Percentiles rank a stretch among this genome's conserved stretches.
Evolutionary conservation across 2,113 vertebrate genomes (phyloP).

Genomic region (Athene noctua): DNA sequence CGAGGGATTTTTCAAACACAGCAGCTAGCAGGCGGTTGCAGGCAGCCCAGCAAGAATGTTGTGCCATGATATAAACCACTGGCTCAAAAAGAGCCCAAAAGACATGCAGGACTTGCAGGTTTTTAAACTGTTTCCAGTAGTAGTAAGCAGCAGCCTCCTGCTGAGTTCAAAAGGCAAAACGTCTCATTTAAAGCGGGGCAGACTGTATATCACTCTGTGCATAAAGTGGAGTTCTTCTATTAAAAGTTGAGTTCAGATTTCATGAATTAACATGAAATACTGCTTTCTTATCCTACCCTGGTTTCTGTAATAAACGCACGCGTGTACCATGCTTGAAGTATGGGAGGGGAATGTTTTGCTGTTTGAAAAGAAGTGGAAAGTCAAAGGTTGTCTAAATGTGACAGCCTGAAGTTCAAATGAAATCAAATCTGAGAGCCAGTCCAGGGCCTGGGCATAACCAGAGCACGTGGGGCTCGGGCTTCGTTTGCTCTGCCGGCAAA

Average conservation of each 20-base stretch:
- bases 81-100: not conserved
- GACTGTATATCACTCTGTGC: slow-evolving; percentile 60
- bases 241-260: slow-evolving; percentile 62
- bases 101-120: not conserved
- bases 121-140: slow-evolving; percentile 53
- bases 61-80: slow-evolving; percentile 12
- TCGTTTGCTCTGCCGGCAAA: not conserved
- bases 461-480: not conserved
- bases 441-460: not conserved
- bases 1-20: not conserved
- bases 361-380: not conserved
- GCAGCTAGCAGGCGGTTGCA: not conserved
- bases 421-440: not conserved
- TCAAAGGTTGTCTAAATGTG: not conserved
- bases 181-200: not conserved
- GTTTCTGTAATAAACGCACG: slow-evolving; percentile 40
- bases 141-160: slow-evolving; percentile 42
- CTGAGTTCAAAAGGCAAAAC: slow-evolving; percentile 64
- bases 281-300: slow-evolving; percentile 46
- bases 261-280: slow-evolving; percentile 54
- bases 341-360: not conserved
- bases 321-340: slow-evolving; percentile 22
- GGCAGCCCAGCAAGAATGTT: slow-evolving; percentile 1
- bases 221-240: slow-evolving; percentile 53
- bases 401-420: not conserved